Evolutionary conservation across 1,140 invertebrate genomes (phyloP).

Genomic region (Diorhabda sublineata): DNA sequence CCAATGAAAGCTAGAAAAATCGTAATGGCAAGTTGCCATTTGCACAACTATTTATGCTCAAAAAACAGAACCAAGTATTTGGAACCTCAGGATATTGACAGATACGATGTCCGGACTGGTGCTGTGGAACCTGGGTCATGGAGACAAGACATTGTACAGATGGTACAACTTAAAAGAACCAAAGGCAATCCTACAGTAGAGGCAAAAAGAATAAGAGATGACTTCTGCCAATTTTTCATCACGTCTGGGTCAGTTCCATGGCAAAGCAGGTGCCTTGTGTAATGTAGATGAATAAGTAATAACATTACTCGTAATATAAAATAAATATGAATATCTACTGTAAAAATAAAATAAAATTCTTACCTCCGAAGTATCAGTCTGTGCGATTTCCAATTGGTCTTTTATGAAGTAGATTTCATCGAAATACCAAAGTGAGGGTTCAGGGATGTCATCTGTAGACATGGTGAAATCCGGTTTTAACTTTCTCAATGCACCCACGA

Average conservation of each 20-base stretch:
- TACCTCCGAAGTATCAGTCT: background rate
- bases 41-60: slow-evolving; percentile 25
- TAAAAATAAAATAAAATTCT: background rate
- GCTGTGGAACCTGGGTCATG: slow-evolving; percentile 2
- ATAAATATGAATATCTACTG: background rate
- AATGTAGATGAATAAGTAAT: slow-evolving; percentile 6
- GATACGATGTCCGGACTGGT: background rate
- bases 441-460: background rate
- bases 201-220: slow-evolving; percentile 14
- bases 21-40: slow-evolving; percentile 18
- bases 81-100: background rate
- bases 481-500: slow-evolving; percentile 9
- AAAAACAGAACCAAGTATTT: background rate
- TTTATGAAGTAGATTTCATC: slow-evolving; percentile 13
- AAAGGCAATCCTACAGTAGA: slow-evolving; percentile 8
- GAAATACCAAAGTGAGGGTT: slow-evolving; percentile 18
- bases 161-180: background rate
- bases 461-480: slow-evolving; percentile 13
- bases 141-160: slow-evolving; percentile 14
- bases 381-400: background rate
- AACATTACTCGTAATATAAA: background rate
- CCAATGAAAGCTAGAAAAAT: slow-evolving; percentile 13
- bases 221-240: slow-evolving; percentile 16
- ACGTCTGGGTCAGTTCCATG: slow-evolving; percentile 10
- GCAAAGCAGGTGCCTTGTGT: slow-evolving; percentile 7